A percentile compares a stretch with the other conserved stretches of the same genome.
These are phyloP conservation scores for Hydrochoerus hydrochaeris DNA, from an alignment of 2,113 vertebrate genomes.

Conservation along the genomic window DNA sequence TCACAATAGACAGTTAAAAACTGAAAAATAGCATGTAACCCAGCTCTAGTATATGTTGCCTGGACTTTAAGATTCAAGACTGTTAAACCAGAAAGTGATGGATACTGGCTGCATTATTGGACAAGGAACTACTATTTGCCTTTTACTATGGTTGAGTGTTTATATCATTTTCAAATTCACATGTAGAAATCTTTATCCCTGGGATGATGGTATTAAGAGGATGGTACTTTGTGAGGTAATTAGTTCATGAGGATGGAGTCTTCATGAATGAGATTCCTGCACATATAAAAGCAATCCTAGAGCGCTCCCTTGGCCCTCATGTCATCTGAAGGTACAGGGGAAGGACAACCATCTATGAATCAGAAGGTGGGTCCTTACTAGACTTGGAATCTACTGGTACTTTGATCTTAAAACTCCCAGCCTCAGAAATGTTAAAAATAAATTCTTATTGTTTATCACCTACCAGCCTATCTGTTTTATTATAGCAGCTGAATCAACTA, in stretches of 20 bases:
- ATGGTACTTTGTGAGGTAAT: background rate
- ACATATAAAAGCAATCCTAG: background rate
- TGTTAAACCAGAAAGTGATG: background rate
- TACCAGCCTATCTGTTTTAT: background rate
- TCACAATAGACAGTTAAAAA: slow-evolving; percentile 38
- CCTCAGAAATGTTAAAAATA: background rate
- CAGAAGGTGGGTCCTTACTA: background rate
- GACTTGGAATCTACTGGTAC: background rate
- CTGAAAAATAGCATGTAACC: background rate
- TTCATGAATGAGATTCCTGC: background rate
- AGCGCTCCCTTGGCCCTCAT: background rate
- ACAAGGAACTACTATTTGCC: background rate
- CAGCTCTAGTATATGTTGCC: background rate
- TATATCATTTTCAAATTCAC: background rate
- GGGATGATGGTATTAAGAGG: background rate
- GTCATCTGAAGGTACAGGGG: background rate
- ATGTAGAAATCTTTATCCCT: background rate
- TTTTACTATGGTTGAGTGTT: background rate
- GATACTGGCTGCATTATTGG: background rate
- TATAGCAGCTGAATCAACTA: background rate
- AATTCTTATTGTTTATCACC: background rate
- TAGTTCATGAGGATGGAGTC: background rate
- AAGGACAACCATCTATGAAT: background rate
- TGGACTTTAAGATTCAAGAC: background rate
- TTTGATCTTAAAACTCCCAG: background rate